Percentiles rank a stretch among this genome's conserved stretches.
These are phyloP conservation scores for Scolopax mira DNA, from an alignment of 2,113 vertebrate species.

Conservation along the genomic window DNA sequence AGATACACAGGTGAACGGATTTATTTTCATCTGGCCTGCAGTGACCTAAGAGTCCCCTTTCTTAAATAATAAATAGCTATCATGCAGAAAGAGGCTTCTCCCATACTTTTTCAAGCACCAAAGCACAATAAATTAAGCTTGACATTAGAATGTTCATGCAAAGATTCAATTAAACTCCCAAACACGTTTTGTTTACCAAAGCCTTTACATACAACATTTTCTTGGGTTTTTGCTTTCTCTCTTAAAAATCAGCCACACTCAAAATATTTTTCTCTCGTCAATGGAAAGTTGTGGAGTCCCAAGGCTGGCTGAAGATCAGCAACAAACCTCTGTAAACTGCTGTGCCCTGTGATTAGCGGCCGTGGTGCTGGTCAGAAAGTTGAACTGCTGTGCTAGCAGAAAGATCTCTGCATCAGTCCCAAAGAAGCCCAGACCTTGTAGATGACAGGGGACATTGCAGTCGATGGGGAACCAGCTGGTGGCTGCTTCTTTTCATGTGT, in stretches of 20 bases:
- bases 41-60: neutral
- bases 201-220: neutral
- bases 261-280: neutral
- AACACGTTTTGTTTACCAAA: constrained; percentile 4
- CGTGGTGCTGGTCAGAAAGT: neutral
- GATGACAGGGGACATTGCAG: neutral
- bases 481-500: neutral
- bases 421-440: neutral
- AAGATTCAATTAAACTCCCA: neutral
- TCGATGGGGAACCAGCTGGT: neutral
- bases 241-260: neutral
- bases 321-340: neutral
- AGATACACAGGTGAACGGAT: neutral
- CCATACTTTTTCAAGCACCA: neutral
- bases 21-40: neutral
- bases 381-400: neutral
- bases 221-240: neutral
- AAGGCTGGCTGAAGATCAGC: neutral
- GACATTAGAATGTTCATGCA: neutral
- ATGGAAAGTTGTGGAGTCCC: neutral
- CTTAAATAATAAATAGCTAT: neutral
- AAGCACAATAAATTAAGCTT: neutral
- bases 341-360: neutral
- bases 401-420: neutral
- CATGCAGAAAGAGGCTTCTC: neutral